A percentile compares a stretch with the other conserved stretches of the same genome.
These are phyloP conservation scores for Nymphalis io DNA, from an alignment of 1,140 invertebrate genomes.

Conservation along the genomic window DNA sequence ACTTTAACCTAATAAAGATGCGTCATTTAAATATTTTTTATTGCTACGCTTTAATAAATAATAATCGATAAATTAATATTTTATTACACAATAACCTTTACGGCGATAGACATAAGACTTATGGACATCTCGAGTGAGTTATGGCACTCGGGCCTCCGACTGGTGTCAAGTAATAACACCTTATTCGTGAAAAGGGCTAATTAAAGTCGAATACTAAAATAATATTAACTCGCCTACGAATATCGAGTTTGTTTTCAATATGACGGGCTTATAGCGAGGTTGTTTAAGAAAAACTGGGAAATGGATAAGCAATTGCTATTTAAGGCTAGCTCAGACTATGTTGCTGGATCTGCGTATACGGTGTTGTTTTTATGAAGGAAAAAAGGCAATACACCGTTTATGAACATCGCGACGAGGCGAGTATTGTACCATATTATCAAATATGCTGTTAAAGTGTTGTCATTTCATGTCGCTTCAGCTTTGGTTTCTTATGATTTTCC, in stretches of 20 bases:
- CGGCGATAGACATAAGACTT: conserved; percentile 9
- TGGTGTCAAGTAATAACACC: conserved; percentile 45
- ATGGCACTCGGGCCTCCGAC: conserved; percentile 9
- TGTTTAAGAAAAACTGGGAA: conserved; percentile 29
- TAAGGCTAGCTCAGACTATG: conserved; percentile 24
- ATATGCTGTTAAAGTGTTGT: not conserved
- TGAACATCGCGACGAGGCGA: conserved; percentile 6
- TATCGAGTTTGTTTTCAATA: conserved; percentile 39
- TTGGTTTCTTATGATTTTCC: too few relatives aligned
- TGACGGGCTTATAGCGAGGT: conserved; percentile 35
- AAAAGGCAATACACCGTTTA: conserved; percentile 14
- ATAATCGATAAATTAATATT: conserved; percentile 22
- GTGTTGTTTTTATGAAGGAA: not conserved
- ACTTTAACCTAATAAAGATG: conserved; percentile 19
- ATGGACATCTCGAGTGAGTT: not conserved
- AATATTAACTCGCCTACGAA: conserved; percentile 39
- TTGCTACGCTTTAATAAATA: conserved; percentile 7
- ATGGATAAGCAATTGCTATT: conserved; percentile 28
- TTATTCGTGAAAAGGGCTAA: conserved; percentile 43
- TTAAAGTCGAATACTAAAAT: conserved; percentile 46
- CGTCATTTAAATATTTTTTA: conserved; percentile 29
- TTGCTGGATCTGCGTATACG: conserved; percentile 2
- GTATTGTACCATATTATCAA: conserved; percentile 8
- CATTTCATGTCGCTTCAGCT: too few relatives aligned
- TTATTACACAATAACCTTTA: conserved; percentile 16